A percentile compares a stretch with the other conserved stretches of the same genome.
Conservation (phyloP, 2,113 vertebrate genomes). For the Rhabdornis inornatus region DNA sequence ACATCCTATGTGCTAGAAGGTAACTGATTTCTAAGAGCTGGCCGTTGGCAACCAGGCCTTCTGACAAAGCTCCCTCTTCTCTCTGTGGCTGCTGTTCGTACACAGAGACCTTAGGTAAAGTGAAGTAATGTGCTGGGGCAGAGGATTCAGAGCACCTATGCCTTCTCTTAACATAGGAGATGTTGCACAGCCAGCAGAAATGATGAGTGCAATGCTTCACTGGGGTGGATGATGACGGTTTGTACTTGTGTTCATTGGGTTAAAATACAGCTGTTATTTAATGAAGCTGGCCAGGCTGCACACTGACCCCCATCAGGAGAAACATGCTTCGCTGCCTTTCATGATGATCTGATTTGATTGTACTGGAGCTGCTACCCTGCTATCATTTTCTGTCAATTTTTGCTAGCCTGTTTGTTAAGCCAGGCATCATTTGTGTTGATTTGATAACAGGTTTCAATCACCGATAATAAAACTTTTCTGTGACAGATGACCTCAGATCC, state of each 20-base stretch:
- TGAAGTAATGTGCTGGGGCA: background rate
- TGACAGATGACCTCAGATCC: background rate
- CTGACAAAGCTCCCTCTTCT: background rate
- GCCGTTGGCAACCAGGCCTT: background rate
- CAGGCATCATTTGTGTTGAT: background rate
- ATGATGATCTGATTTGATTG: constrained; percentile 24
- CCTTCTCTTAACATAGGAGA: background rate
- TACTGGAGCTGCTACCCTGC: background rate
- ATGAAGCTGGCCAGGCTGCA: constrained; percentile 3
- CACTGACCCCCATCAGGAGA: background rate
- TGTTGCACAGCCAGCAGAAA: background rate
- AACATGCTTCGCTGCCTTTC: background rate
- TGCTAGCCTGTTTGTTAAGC: constrained; percentile 26
- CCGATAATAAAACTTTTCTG: constrained; percentile 18
- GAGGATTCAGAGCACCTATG: background rate
- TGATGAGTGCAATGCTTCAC: rapidly evolving
- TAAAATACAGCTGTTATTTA: background rate
- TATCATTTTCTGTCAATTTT: constrained; percentile 14
- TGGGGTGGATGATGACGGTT: background rate
- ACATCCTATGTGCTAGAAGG: background rate
- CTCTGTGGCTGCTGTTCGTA: background rate
- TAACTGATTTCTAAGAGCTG: background rate
- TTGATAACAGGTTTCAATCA: constrained; percentile 45
- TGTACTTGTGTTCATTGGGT: background rate
- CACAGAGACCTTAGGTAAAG: background rate